Conservation (phyloP, 1,140 invertebrate genomes). For the Brachionus angularis region DNA sequence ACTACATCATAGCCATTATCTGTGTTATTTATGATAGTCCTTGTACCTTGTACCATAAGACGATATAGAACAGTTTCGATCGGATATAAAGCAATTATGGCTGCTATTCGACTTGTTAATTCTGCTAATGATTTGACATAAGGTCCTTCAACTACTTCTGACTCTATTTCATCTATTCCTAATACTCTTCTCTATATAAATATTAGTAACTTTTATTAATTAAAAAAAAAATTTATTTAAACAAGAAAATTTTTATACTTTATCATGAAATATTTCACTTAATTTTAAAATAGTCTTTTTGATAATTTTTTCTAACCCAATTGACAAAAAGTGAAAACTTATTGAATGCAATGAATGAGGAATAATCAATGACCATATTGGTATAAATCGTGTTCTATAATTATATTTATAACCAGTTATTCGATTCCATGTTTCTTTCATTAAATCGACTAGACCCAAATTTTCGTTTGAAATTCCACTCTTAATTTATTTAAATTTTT, state of each 20-base stretch:
- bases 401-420: conserved; percentile 40
- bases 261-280: conserved; percentile 2
- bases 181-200: conserved; percentile 25
- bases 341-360: conserved; percentile 25
- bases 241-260: not conserved
- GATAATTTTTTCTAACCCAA: conserved; percentile 19
- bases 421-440: conserved; percentile 19
- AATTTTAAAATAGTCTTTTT: not conserved
- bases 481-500: not conserved
- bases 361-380: conserved; percentile 26
- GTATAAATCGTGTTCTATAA: conserved; percentile 35
- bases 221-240: not conserved
- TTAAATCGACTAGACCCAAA: conserved; percentile 23
- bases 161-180: conserved; percentile 13
- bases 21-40: conserved; percentile 40
- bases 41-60: conserved; percentile 27
- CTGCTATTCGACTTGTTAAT: not conserved
- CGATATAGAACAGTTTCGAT: conserved; percentile 42
- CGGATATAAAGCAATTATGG: conserved; percentile 17
- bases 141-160: conserved; percentile 21
- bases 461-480: conserved; percentile 35
- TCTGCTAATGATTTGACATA: not conserved
- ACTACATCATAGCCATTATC: conserved; percentile 28
- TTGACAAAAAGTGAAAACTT: conserved; percentile 31
- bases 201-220: not conserved